Evolutionary conservation across 2,888 invertebrate genomes (phyloP), one percentile per base, ranked within the genome.

Genomic region (Drosophila multiciliata): DNA sequence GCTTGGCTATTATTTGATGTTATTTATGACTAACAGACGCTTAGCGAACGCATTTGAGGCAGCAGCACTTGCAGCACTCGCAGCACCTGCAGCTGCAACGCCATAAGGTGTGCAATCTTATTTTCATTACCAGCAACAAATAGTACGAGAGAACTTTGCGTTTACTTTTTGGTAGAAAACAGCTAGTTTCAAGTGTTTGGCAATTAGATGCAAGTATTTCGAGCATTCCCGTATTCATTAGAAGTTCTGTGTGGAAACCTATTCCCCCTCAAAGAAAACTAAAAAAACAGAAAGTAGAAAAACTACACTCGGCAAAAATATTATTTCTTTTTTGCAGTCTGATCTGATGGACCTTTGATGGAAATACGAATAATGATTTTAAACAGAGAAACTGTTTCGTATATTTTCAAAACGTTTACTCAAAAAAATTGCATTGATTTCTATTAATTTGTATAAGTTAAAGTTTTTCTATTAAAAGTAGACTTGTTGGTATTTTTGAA

Each of bases 21-120:
- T 89, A 85, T 87, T 86, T 89, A 87, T 83, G 82, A 74, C 67
- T 67, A 58, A 66, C 75, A 82, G 78, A 82, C 80, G 75, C 55
- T 67, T 67, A 73, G 72, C 36, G 66, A 69, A 71, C 61, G 73
- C 79, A 79, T 69, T 75, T 81, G 49, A 54, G 49, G 40, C 58
- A 54, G 29, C 61, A 55, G 36, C 45, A 29, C 29, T 29, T 29
- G 29, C 29, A 6, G 29, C 29, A 29, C 29, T 29, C 48, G 74
- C 60, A 52, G 36, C 52, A 60, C 60, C 53, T 48, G 48, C 58
- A 69, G 58, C 80, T 66, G 74, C 63, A 48, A 26, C 55, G 50
- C 48, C 73, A 78, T 71, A 71, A 82, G 78, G 58, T 74, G 59
- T 63, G 55, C 65, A 45, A 64, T 71, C 58, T 82, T 82, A 73